These are phyloP conservation scores for Brachypteracias leptosomus DNA, from an alignment of 2,113 vertebrate genomes.

Conservation along the genomic window DNA sequence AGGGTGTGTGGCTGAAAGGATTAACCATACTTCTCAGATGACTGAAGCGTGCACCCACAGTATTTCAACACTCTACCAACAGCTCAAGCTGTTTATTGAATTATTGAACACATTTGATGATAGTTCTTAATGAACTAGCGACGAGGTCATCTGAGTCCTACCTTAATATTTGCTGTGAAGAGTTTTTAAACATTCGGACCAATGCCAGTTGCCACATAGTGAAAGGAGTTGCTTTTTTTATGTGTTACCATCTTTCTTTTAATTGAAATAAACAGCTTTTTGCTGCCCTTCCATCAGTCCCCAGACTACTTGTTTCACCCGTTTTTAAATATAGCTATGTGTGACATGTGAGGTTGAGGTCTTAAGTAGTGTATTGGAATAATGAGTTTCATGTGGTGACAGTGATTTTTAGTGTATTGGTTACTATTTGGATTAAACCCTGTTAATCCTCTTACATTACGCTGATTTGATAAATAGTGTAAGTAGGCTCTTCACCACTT, in stretches of 20 bases:
- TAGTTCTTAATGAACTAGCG: not conserved
- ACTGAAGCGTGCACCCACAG: not conserved
- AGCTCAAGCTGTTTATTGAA: not conserved
- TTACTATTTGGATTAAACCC: not conserved
- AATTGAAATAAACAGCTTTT: not conserved
- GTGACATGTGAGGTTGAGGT: not conserved
- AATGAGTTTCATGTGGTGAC: not conserved
- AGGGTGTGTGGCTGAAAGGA: conserved; percentile 3
- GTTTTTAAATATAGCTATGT: not conserved
- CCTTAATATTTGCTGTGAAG: not conserved
- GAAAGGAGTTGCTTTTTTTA: not conserved
- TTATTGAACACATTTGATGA: not conserved
- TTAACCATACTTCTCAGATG: not conserved
- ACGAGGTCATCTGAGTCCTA: not conserved
- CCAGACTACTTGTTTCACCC: not conserved
- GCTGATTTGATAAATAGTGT: not conserved
- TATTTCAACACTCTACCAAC: not conserved
- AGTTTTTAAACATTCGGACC: not conserved
- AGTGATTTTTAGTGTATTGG: not conserved
- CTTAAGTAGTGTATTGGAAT: not conserved
- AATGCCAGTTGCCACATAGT: not conserved
- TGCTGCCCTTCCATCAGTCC: not conserved
- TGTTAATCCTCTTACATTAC: not conserved
- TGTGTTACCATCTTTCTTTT: not conserved
- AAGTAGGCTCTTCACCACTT: not conserved